These are phyloP conservation scores for Acipenser transmontanus DNA, from an alignment of 2,797 vertebrate species.

Conservation along the genomic window DNA sequence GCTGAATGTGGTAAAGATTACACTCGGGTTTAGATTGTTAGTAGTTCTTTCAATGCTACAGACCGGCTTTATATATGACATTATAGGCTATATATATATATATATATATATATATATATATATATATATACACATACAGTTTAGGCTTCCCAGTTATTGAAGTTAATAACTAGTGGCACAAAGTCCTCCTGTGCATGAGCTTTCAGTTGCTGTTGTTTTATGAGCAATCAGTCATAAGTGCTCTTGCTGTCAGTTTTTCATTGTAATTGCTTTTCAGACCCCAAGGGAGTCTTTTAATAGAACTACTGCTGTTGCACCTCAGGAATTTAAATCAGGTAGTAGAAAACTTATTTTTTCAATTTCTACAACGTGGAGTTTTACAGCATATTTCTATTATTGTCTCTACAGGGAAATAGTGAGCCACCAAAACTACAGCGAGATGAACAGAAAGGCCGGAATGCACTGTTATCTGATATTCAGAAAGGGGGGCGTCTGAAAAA, in stretches of 20 bases:
- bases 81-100: no score
- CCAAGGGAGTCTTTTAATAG: background rate
- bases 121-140: no score
- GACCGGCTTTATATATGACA: no score
- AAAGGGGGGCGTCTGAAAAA: slow-evolving; percentile 80
- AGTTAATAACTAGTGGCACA: no score
- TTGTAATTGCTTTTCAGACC: background rate
- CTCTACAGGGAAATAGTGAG: slow-evolving; percentile 45
- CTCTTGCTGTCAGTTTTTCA: background rate
- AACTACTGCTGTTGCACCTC: background rate
- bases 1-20: no score
- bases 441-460: slow-evolving; percentile 65
- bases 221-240: no score
- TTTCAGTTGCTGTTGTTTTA: no score
- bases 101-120: no score
- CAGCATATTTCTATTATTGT: background rate
- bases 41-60: no score
- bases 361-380: background rate
- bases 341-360: background rate
- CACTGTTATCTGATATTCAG: slow-evolving; percentile 86
- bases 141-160: no score
- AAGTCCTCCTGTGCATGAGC: no score
- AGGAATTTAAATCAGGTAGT: background rate
- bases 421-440: slow-evolving; percentile 43
- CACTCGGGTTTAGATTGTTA: no score